Base-by-base conservation (phyloP, 1,140 invertebrate genomes). In the Microplitis mediator region DNA sequence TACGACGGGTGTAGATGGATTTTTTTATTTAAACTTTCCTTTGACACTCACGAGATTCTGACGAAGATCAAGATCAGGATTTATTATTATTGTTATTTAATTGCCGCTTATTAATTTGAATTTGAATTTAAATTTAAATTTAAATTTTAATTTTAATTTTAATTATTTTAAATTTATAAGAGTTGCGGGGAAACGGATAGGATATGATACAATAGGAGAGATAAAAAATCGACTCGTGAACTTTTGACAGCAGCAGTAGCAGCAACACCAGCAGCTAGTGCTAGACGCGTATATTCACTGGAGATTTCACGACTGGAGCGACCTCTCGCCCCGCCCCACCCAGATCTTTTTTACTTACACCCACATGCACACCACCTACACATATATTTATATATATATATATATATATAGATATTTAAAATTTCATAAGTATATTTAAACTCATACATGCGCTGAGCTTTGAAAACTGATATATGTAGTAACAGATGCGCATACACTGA, bases 301-400 rank as follows among this genome's bases (percentile, higher is more conserved):
- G 77, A 62, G 32, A 76, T 77, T 62, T 75, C 75, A 72, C 81
- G 80, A 83, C 74, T 73, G 75, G 69, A 76, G 83, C 85, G 84
- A 79, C 84, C 84, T 85, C 85, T 82, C 80, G 82, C 83, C 84
- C 84, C 84, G 76, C 84, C 84, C 85, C 83, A 81, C 74, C 81
- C 79, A 78, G 79, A 78, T 80, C 39, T 11, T n/a, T 13, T 8
- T 13, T 54, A 11, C 16, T 23, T 54, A 78, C 65, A 72, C 4
- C 11, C 11, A 9, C 31, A 31, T 32, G 34, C 31, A n/a, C 5
- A 60, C 56, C 56, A 60, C 56, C 14, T 1, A 32, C 56, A 61
- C 5, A 6, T 13, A 35, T 36, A 36, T 13, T 23, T 2, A 23
- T 23, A 23, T 23, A 23, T 23, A 23, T 23, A 23, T 23, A 23